A percentile compares a stretch with the other conserved stretches of the same genome.
These are phyloP conservation scores for Scomber scombrus DNA, from an alignment of 2,113 vertebrate genomes.

Conservation along the genomic window DNA sequence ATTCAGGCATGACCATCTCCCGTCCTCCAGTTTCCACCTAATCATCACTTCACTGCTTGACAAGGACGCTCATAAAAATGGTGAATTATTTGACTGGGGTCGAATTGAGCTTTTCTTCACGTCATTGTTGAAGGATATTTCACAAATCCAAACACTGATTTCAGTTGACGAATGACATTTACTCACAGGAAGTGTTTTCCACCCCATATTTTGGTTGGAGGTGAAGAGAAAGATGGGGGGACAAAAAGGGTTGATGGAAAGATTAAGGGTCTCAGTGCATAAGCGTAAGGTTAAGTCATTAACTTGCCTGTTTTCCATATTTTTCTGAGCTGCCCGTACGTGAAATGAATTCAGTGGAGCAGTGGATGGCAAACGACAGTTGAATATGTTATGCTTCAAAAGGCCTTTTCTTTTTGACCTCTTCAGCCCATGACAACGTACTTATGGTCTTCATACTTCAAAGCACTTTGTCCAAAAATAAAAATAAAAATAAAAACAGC, in stretches of 20 bases:
- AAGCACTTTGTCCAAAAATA: conserved; percentile 25
- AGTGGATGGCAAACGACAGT: background rate
- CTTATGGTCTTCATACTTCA: conserved; percentile 13
- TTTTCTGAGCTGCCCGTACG: conserved; percentile 22
- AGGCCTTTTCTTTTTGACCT: conserved; percentile 24
- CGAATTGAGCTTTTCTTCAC: conserved; percentile 71
- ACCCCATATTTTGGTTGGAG: conserved; percentile 29
- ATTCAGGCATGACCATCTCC: conserved; percentile 55
- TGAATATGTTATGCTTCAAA: conserved; percentile 15
- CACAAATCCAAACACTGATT: conserved; percentile 66
- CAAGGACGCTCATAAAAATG: conserved; percentile 75
- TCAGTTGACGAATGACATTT: conserved; percentile 32
- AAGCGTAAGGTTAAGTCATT: conserved; percentile 50
- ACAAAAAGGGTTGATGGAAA: conserved; percentile 45
- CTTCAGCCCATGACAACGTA: conserved; percentile 21
- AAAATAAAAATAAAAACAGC: conserved; percentile 27
- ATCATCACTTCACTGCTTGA: conserved; percentile 76
- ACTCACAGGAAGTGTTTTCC: conserved; percentile 45
- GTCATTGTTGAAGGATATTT: conserved; percentile 77
- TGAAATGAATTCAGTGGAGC: conserved; percentile 25
- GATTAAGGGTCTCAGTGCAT: conserved; percentile 44
- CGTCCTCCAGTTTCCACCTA: conserved; percentile 66
- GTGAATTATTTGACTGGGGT: conserved; percentile 73
- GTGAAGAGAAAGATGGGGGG: conserved; percentile 5
- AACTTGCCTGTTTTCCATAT: conserved; percentile 54